Evolutionary conservation across 2,113 vertebrate species (phyloP).

Genomic region (Zapus hudsonius): DNA sequence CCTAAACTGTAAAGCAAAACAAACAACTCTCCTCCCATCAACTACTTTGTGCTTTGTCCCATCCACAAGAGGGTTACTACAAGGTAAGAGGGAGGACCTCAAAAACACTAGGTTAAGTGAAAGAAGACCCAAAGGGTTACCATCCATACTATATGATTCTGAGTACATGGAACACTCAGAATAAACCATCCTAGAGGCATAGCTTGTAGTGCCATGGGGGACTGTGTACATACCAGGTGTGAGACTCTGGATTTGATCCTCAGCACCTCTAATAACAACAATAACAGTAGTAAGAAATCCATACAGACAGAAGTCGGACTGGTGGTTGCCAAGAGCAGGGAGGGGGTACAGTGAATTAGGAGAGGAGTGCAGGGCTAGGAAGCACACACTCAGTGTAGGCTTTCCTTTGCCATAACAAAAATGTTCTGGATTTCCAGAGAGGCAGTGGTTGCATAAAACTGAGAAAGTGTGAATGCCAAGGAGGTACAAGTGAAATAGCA

Average conservation of each 20-base stretch:
- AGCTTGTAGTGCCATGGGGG: background rate
- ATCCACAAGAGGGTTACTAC: no score
- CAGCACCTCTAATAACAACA: background rate
- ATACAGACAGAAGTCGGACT: background rate
- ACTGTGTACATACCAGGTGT: background rate
- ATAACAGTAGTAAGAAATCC: background rate
- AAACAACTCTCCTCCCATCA: no score
- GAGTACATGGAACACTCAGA: background rate
- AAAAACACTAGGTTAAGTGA: background rate
- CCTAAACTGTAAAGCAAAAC: no score
- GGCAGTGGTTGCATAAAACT: background rate
- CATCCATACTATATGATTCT: background rate
- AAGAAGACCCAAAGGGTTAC: background rate
- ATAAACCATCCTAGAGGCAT: background rate
- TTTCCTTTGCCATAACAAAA: background rate
- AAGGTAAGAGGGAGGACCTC: background rate
- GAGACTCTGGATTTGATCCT: background rate
- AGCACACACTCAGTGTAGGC: background rate
- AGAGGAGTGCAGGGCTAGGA: background rate
- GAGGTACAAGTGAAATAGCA: background rate
- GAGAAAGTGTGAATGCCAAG: background rate
- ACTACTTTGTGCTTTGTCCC: no score
- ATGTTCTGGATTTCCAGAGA: slow-evolving; percentile 13
- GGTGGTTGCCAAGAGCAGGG: background rate
- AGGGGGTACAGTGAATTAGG: background rate